Percentiles rank a stretch among this genome's conserved stretches.
phyloP scores from a whole-genome alignment of 2,888 invertebrate genomes.

The Stenichneumon culpator region DNA sequence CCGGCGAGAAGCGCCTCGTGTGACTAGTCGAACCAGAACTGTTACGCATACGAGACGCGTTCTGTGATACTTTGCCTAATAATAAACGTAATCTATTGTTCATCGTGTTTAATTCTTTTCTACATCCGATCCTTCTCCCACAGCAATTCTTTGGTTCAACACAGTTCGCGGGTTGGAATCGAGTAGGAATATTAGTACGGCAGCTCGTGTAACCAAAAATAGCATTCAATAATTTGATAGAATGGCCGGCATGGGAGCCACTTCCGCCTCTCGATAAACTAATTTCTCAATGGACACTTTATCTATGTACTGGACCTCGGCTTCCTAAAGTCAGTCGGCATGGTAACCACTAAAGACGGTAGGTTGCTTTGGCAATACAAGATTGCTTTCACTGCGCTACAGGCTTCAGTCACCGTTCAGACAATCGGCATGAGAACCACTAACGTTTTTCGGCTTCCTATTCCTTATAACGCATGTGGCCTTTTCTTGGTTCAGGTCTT shows the following conservation, averaged over 20 bases:
- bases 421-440: conserved; percentile 5
- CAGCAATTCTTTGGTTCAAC: no score
- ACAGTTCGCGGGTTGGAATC: neutral
- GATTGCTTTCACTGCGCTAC: neutral
- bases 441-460: neutral
- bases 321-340: neutral
- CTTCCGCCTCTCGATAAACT: neutral
- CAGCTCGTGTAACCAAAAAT: neutral
- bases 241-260: neutral
- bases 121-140: no score
- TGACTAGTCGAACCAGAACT: no score
- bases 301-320: neutral
- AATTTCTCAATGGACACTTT: neutral
- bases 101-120: no score
- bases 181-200: neutral
- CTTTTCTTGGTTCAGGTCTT: neutral
- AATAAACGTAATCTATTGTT: no score
- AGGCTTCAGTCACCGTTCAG: neutral
- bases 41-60: no score
- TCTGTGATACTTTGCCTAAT: no score
- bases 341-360: neutral
- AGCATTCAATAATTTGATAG: neutral
- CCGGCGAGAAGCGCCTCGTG: no score
- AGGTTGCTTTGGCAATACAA: neutral
- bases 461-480: neutral